These are phyloP conservation scores for Xylocampa areola DNA, from an alignment of 2,888 invertebrate genomes.

Conservation along the genomic window DNA sequence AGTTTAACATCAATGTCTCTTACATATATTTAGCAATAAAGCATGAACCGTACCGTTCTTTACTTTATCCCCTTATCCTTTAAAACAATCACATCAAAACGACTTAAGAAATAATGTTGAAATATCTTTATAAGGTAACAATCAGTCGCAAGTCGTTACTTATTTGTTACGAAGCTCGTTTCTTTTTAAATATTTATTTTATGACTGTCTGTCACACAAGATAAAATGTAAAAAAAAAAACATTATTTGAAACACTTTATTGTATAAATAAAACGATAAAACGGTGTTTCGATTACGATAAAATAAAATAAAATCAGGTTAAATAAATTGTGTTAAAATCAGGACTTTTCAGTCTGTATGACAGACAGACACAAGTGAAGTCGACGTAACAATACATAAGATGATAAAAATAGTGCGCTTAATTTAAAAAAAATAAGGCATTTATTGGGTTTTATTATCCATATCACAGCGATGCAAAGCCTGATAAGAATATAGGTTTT, in stretches of 20 bases:
- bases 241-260: background rate
- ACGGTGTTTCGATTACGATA: background rate
- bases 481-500: conserved; percentile 27
- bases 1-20: conserved; percentile 36
- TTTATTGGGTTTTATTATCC: conserved; percentile 67
- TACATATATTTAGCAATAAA: conserved; percentile 58
- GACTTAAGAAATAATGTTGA: conserved; percentile 61
- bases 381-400: conserved; percentile 48
- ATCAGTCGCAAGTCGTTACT: conserved; percentile 71
- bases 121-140: conserved; percentile 63
- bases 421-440: conserved; percentile 71
- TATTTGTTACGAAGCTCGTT: conserved; percentile 72
- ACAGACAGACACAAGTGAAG: conserved; percentile 33
- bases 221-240: background rate
- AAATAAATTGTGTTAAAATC: background rate
- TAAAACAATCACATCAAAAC: conserved; percentile 58
- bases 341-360: background rate
- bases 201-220: conserved; percentile 42
- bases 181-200: conserved; percentile 41
- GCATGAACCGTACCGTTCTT: conserved; percentile 51
- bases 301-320: background rate
- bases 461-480: conserved; percentile 74
- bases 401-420: conserved; percentile 54
- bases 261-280: background rate
- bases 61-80: conserved; percentile 53